phyloP scores from a whole-genome alignment of 2,888 invertebrate species.

The Siphlonurus alternatus region DNA sequence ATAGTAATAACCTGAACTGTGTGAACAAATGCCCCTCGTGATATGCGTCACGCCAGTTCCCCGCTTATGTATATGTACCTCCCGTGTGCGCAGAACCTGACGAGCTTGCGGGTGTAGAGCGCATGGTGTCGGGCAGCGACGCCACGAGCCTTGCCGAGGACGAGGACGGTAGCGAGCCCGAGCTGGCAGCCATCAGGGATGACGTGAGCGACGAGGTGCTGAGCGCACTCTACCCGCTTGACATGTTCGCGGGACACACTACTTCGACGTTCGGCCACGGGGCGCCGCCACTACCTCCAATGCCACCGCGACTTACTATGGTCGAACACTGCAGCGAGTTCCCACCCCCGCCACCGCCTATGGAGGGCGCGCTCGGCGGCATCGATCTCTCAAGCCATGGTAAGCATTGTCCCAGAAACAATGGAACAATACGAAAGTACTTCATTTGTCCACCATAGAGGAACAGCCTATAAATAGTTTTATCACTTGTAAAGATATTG shows the following conservation, averaged over 20 bases:
- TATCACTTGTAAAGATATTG: too few relatives aligned
- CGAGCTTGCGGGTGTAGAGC: not conserved
- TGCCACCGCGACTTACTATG: not conserved
- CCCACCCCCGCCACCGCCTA: conserved; percentile 10
- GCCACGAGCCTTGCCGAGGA: not conserved
- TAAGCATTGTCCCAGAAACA: too few relatives aligned
- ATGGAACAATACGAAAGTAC: too few relatives aligned
- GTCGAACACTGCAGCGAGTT: conserved; percentile 15
- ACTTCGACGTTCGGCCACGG: conserved; percentile 1
- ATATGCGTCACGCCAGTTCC: too few relatives aligned
- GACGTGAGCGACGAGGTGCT: not conserved
- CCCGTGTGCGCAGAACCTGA: not conserved
- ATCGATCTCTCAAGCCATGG: not conserved
- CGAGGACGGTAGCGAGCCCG: not conserved
- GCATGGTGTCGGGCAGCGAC: not conserved
- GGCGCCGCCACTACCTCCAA: conserved; percentile 1
- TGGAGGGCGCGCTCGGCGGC: not conserved
- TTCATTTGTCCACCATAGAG: too few relatives aligned
- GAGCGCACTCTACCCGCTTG: not conserved
- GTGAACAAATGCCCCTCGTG: too few relatives aligned
- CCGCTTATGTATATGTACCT: not conserved
- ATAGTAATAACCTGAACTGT: too few relatives aligned
- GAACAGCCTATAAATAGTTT: too few relatives aligned
- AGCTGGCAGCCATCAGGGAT: not conserved
- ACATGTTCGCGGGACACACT: not conserved